Base-by-base conservation (phyloP, 1,140 invertebrate genomes). In the Bombus fervidus region DNA sequence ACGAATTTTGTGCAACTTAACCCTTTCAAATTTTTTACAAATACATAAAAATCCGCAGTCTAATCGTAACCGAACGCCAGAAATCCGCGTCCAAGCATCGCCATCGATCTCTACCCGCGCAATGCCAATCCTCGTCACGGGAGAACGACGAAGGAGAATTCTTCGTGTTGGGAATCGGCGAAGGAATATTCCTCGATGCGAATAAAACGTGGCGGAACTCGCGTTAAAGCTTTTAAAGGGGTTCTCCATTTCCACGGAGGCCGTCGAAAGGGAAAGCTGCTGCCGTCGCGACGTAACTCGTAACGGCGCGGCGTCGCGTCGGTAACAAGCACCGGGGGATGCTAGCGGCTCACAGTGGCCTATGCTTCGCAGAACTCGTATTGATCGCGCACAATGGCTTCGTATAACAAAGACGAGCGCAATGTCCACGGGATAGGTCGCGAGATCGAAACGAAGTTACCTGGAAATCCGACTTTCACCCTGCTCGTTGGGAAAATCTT, bases 261-360 rank as follows among this genome's bases (percentile, higher is more conserved):
- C 86, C 86, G 80, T 86, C 83, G 89, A 90, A 90, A 90, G 89
- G 88, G 89, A 90, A 90, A 90, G 89, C 89, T 71, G 72, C 77
- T 62, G 77, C 75, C 47, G 66, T 75, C 57, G 79, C 72, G 57
- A 72, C 47, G 18, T 53, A 53, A 53, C 47, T 53, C 47, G 47
- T 53, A 53, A 66, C 62, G n/a, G 15, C 79, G 34, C 69, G 47
- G 18, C 47, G 47, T 53, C 47, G 47, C 47, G 47, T 22, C 78
- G 37, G 88, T 71, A 81, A 81, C 85, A 66, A 81, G 88, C 87
- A 74, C 47, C 87, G 47, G 87, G 88, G 75, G 86, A 89, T 78
- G 79, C 69, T 71, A 57, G 76, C 69, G 39, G 31, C 71, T 22
- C 22, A 39, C 31, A 31, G 39, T 59, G 82, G 73, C 53, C 39